A percentile compares a stretch with the other conserved stretches of the same genome.
Conservation (phyloP, 2,888 invertebrate genomes). For the Netelia inedita region DNA sequence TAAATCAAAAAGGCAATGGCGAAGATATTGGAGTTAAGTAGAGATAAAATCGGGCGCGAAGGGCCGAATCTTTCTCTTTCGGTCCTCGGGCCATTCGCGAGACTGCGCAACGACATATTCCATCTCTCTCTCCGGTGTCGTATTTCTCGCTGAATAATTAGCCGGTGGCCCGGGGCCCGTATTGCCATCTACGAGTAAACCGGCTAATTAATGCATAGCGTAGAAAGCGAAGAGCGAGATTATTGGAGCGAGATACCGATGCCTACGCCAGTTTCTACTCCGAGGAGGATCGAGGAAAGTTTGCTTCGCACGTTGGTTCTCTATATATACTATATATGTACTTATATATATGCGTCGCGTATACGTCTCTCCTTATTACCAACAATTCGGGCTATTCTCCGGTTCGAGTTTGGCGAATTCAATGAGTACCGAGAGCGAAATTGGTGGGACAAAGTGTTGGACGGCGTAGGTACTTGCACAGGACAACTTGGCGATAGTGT, state of each 20-base stretch:
- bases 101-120: constrained; percentile 30
- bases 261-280: constrained; percentile 51
- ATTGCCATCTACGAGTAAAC: constrained; percentile 62
- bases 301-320: background rate
- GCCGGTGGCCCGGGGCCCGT: constrained; percentile 48
- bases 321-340: background rate
- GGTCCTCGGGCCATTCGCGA: constrained; percentile 67
- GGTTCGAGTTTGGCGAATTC: constrained; percentile 9
- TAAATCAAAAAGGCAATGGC: too few relatives aligned
- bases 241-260: constrained; percentile 49
- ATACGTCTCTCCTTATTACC: constrained; percentile 8
- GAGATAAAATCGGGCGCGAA: too few relatives aligned
- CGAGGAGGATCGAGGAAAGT: constrained; percentile 32
- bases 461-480: too few relatives aligned
- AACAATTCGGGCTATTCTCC: constrained; percentile 7
- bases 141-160: constrained; percentile 66
- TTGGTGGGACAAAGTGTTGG: background rate
- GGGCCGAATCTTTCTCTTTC: constrained; percentile 37
- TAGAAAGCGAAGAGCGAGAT: constrained; percentile 66
- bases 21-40: too few relatives aligned
- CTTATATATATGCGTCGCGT: background rate
- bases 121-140: constrained; percentile 62
- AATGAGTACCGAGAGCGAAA: constrained; percentile 20
- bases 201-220: constrained; percentile 66
- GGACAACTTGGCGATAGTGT: too few relatives aligned